These are phyloP conservation scores for Trichomycterus rosablanca DNA, from an alignment of 2,113 vertebrate genomes.

Conservation along the genomic window DNA sequence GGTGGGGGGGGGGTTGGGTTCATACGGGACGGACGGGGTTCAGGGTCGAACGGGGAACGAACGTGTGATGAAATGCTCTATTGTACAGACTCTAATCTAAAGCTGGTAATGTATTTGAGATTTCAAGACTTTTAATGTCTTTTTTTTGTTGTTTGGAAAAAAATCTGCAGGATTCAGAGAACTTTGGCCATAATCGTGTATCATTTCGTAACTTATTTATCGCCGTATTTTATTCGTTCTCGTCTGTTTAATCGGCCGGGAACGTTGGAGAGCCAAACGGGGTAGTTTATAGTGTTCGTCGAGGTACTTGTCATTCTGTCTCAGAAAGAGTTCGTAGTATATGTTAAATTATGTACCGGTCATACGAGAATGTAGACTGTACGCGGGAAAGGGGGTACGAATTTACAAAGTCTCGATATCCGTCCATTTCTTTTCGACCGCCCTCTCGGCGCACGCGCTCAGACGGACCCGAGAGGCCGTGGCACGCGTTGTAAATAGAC, in stretches of 20 bases:
- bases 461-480: conserved; percentile 55
- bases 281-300: conserved; percentile 40
- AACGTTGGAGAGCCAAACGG: conserved; percentile 73
- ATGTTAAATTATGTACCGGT: conserved; percentile 73
- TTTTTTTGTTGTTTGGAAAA: conserved; percentile 49
- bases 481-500: conserved; percentile 80
- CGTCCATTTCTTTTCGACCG: conserved; percentile 67
- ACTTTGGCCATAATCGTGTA: conserved; percentile 70
- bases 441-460: conserved; percentile 68
- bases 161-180: conserved; percentile 75
- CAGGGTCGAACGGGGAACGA: conserved; percentile 49
- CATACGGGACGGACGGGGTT: too few relatives aligned
- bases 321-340: conserved; percentile 67
- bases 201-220: conserved; percentile 86
- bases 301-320: conserved; percentile 63
- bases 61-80: conserved; percentile 59
- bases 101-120: conserved; percentile 53
- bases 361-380: conserved; percentile 90
- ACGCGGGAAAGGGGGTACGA: conserved; percentile 49
- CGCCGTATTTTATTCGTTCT: conserved; percentile 30
- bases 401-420: conserved; percentile 62
- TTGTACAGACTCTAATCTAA: conserved; percentile 69
- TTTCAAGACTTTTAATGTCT: conserved; percentile 53
- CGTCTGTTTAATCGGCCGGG: conserved; percentile 69
- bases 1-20: conserved; percentile 22